Base-by-base conservation (phyloP, 1,140 invertebrate species). In the Platyscapa corneri region DNA sequence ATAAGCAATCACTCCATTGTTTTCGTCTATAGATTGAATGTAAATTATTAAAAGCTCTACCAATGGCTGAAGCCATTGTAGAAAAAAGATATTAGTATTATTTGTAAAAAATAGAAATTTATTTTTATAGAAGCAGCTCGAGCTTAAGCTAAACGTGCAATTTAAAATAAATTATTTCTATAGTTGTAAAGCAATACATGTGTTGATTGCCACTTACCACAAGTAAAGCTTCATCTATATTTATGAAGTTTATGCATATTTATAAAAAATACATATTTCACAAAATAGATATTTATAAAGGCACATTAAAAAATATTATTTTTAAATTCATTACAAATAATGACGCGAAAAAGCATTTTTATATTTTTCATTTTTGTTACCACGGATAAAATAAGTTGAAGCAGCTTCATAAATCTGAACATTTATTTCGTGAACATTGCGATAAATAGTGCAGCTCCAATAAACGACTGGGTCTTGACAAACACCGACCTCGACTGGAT, bases 61-160 rank as follows among this genome's bases (percentile, higher is more conserved):
- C n/a, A 7, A 7, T 46, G 12, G 6, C 7, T 20, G 10, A 42
- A 42, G n/a, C 12, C 70, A 42, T 42, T 74, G 12, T n/a, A 42
- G 37, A 23, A 39, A 42, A n/a, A 70, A 70, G 67, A 42, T 74
- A 74, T 74, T n/a, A n/a, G 8, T 42, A 74, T n/a, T 74, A 72
- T 74, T 34, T 74, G 37, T 18, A 42, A 23, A 74, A 74, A 42
- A 74, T 27, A 8, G 27, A 42, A 20, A 18, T n/a, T 74, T 74
- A 74, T 74, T 74, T 74, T 42, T 74, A n/a, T 42, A 74, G 37
- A 42, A 42, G 27, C 37, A 42, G 27, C 37, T 27, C 27, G 1
- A n/a, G 42, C 16, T 7, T 7, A 23, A n/a, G 23, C n/a, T 42
- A 42, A 14, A 42, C 12, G 70, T n/a, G 42, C 39, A 74, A 74